Base-by-base conservation (phyloP, 1,140 invertebrate genomes). In the Harpegnathos saltator region DNA sequence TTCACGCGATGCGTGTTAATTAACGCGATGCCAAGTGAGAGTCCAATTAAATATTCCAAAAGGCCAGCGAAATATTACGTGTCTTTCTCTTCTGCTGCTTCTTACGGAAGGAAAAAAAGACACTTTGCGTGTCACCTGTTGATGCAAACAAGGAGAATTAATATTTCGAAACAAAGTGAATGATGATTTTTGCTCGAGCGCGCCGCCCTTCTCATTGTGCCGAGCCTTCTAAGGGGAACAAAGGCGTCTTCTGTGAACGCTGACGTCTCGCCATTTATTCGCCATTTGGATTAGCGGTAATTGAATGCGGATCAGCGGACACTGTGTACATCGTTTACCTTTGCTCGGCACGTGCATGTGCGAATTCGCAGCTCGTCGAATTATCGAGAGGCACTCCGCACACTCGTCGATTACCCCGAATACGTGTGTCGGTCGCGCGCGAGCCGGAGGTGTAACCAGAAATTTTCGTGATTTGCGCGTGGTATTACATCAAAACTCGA, bases 251-350 rank as follows among this genome's bases (percentile, higher is more conserved):
- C 12, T n/a, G 4, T 48, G 74, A 52, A 19, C 33, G 58, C 38
- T 44, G 65, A 73, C 68, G 62, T 81, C n/a, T 77, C 77, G 56
- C 61, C 80, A 86, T 88, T 89, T 82, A 88, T 88, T 88, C 84
- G 54, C 56, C 69, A 85, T 86, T 90, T 71, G 62, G 83, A 89
- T 90, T 89, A 89, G 61, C 66, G 56, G 29, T 90, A 89, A 90
- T 90, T 88, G 83, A 86, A 90, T 90, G 88, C 84, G 78, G 84
- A 83, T 89, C 82, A 80, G 33, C 54, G 82, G 72, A 72, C 75
- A 58, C 80, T 84, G 44, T 61, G 56, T 77, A 69, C 59, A 85
- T 73, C 80, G 62, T 80, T 85, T 69, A 83, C 58, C 74, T 74
- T 78, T 71, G 72, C 73, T 59, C 62, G 44, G 52, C 81, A 74